Percentiles rank a stretch among this genome's conserved stretches.
These are phyloP conservation scores for Ylistrum balloti DNA, from an alignment of 1,140 invertebrate species.

Conservation along the genomic window DNA sequence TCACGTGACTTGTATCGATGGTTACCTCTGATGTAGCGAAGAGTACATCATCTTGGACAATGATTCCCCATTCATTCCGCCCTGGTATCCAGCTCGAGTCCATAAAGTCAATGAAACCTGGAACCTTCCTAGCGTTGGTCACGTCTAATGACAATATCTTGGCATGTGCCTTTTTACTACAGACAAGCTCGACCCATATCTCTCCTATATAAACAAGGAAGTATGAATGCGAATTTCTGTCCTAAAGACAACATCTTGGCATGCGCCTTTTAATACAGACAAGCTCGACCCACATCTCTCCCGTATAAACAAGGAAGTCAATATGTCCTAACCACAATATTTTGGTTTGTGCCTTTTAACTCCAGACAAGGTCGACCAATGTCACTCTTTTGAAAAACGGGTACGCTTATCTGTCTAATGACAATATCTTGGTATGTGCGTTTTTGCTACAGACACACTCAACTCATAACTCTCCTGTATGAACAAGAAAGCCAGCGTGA, in stretches of 20 bases:
- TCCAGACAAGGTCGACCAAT: conserved; percentile 77
- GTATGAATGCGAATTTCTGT: too few relatives aligned
- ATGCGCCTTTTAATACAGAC: conserved; percentile 88
- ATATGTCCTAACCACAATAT: conserved; percentile 84
- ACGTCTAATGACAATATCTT: conserved; percentile 86
- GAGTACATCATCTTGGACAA: conserved; percentile 59
- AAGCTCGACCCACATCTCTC: conserved; percentile 47
- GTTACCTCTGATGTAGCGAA: conserved; percentile 67
- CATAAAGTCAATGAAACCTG: conserved; percentile 84
- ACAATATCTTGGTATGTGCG: too few relatives aligned
- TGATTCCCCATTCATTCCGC: conserved; percentile 51
- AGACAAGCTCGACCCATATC: conserved; percentile 45
- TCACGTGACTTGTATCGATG: too few relatives aligned
- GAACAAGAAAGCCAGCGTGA: too few relatives aligned
- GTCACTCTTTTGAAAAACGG: too few relatives aligned
- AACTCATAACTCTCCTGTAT: too few relatives aligned
- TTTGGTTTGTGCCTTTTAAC: conserved; percentile 90
- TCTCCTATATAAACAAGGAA: conserved; percentile 42
- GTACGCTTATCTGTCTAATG: too few relatives aligned
- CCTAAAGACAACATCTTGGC: conserved; percentile 87
- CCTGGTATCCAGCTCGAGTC: conserved; percentile 73
- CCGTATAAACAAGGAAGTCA: background rate
- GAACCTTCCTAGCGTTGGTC: conserved; percentile 86
- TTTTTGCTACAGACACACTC: too few relatives aligned
- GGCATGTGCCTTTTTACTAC: conserved; percentile 90